Conservation (phyloP, 2,888 invertebrate genomes). For the Dysmachus trigonus region DNA sequence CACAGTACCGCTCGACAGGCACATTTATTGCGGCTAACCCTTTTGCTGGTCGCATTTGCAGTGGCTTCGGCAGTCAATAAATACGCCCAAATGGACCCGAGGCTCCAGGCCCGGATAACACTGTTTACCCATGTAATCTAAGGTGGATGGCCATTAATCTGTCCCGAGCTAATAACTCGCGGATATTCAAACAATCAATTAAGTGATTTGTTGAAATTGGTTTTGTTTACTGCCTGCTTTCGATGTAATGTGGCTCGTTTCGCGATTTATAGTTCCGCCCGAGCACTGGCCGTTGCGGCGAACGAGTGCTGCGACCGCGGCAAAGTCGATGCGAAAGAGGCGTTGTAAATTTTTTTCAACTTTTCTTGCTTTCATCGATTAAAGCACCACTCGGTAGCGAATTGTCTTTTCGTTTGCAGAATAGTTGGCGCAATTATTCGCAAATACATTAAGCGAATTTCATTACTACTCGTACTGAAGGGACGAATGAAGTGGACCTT, state of each 20-base stretch:
- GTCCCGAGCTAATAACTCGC: conserved; percentile 46
- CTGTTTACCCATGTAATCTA: conserved; percentile 42
- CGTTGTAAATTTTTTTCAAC: not conserved
- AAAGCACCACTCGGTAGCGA: not conserved
- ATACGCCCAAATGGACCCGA: conserved; percentile 45
- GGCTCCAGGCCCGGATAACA: conserved; percentile 9
- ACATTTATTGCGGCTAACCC: not conserved
- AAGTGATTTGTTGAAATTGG: conserved; percentile 50
- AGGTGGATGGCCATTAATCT: conserved; percentile 41
- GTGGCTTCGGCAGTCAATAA: conserved; percentile 48
- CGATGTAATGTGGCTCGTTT: conserved; percentile 30
- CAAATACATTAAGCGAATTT: not conserved
- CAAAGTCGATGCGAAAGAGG: not conserved
- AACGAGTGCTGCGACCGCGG: not conserved
- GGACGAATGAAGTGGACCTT: not conserved
- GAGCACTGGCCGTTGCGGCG: not conserved
- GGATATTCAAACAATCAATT: conserved; percentile 50
- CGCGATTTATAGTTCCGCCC: conserved; percentile 39
- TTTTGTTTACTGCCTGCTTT: conserved; percentile 45
- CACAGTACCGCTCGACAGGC: not conserved
- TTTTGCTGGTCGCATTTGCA: not conserved
- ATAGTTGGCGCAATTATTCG: not conserved
- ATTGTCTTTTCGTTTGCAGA: not conserved
- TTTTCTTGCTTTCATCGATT: not conserved
- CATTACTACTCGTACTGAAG: not conserved